A percentile compares a stretch with the other conserved stretches of the same genome.
Conservation (phyloP, 2,888 invertebrate species). For the Plebejus argus region DNA sequence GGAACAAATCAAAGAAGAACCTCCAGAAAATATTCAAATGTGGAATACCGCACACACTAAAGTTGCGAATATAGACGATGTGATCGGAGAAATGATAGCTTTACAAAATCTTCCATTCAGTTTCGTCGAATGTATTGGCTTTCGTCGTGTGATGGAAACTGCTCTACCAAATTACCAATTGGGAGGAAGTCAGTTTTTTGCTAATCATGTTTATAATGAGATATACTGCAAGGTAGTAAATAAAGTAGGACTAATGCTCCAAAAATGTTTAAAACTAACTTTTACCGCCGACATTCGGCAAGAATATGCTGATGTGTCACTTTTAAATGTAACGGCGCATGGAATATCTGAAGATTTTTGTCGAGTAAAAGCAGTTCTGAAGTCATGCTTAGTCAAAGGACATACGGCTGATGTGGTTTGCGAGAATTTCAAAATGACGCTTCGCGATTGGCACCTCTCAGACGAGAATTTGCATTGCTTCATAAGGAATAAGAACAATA, state of each 20-base stretch:
- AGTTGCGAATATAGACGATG: conserved; percentile 42
- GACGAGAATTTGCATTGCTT: conserved; percentile 43
- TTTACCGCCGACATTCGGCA: conserved; percentile 45
- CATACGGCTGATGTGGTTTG: conserved; percentile 41
- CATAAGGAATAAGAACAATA: conserved; percentile 37
- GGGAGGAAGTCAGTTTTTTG: conserved; percentile 44
- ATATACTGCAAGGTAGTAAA: conserved; percentile 42
- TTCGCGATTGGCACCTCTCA: conserved; percentile 43
- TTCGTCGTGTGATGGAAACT: conserved; percentile 42
- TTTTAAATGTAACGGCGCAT: conserved; percentile 29
- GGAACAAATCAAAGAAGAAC: conserved; percentile 34
- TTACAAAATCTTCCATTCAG: conserved; percentile 45
- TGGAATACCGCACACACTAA: conserved; percentile 42
- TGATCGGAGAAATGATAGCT: conserved; percentile 46
- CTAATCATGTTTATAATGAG: conserved; percentile 41
- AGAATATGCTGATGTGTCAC: conserved; percentile 42
- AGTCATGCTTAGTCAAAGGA: conserved; percentile 43
- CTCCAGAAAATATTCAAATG: conserved; percentile 39
- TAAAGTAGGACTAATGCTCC: conserved; percentile 41
- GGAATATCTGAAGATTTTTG: conserved; percentile 29
- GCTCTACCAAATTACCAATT: conserved; percentile 44
- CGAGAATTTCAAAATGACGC: conserved; percentile 41
- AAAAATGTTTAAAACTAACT: conserved; percentile 44
- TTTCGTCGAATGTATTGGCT: conserved; percentile 47
- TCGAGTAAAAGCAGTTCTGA: conserved; percentile 37